Base-by-base conservation (phyloP, 1,140 invertebrate species). In the Drosophila kurseongensis region DNA sequence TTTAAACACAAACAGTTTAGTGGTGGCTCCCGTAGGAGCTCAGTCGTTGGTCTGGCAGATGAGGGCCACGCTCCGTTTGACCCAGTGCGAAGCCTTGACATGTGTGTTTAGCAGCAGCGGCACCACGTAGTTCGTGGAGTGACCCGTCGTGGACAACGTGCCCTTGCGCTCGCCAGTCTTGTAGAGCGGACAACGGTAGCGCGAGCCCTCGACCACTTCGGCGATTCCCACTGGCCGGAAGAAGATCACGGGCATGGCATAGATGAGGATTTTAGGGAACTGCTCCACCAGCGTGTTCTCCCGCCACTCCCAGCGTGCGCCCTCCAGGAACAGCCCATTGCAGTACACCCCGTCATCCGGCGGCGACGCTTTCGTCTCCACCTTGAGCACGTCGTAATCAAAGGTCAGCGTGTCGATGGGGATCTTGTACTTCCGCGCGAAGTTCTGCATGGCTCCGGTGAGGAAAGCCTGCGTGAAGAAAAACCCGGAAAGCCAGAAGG, bases 401-500 rank as follows among this genome's bases (percentile, higher is more conserved):
- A 97, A 98, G 35, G 95, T 94, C 6, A 98, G 92, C 58, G 96
- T 95, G 93, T 98, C 97, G 45, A 98, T 98, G 3, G 97, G 96
- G 76, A 98, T 96, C 80, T 95, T 95, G 78, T 96, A 96, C 86
- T 96, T 96, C 62, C 98, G 93, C 2, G 98, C 98, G 92, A 94
- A 98, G 92, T 99, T 98, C 93, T 99, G 98, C 76, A 97, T 95
- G 1, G 96, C 96, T 4, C 96, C 98, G 8, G 98, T 98, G 13
- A 99, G 93, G 92, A 99, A 99, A 0, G 97, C 97, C 93, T 99
- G 97, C 0, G 97, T 97, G 90, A 98, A 98, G 85, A 97, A 99
- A 92, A 99, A 98, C 9, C 97, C 98, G 0, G 97, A 97, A 5
- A 99, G 94, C 98, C 98, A 99, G 93, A 97, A 98, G 0, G 95